phyloP scores from a whole-genome alignment of 1,140 invertebrate genomes.

The Polypedilum vanderplanki region DNA sequence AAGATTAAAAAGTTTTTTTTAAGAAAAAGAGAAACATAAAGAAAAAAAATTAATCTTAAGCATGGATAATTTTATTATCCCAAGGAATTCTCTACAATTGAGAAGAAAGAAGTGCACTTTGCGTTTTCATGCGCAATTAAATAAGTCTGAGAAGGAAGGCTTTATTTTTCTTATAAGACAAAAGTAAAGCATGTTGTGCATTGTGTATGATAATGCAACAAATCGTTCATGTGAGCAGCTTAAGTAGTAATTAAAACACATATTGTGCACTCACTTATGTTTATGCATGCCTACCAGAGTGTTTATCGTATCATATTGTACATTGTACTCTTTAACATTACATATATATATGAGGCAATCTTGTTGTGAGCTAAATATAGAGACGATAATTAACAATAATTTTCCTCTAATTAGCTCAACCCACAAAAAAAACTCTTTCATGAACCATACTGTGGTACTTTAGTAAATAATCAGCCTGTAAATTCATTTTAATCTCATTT shows the following conservation, averaged over 20 bases:
- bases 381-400: conserved; percentile 27
- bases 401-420: conserved; percentile 25
- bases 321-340: background rate
- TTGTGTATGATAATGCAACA: conserved; percentile 1
- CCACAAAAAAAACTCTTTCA: conserved; percentile 6
- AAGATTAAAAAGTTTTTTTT: too few relatives aligned
- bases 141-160: background rate
- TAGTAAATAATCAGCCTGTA: background rate
- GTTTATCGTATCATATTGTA: conserved; percentile 14
- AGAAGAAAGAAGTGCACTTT: background rate
- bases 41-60: background rate
- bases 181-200: conserved; percentile 13
- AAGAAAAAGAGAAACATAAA: too few relatives aligned
- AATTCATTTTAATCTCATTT: background rate
- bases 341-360: background rate
- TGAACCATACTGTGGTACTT: background rate
- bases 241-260: conserved; percentile 6
- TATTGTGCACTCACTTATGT: background rate
- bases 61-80: conserved; percentile 21
- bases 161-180: background rate
- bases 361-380: conserved; percentile 3
- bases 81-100: background rate
- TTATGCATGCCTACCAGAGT: background rate
- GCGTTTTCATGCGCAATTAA: conserved; percentile 25
- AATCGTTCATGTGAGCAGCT: background rate